Base-by-base conservation (phyloP, 1,140 invertebrate genomes). In the Cydia strobilella region DNA sequence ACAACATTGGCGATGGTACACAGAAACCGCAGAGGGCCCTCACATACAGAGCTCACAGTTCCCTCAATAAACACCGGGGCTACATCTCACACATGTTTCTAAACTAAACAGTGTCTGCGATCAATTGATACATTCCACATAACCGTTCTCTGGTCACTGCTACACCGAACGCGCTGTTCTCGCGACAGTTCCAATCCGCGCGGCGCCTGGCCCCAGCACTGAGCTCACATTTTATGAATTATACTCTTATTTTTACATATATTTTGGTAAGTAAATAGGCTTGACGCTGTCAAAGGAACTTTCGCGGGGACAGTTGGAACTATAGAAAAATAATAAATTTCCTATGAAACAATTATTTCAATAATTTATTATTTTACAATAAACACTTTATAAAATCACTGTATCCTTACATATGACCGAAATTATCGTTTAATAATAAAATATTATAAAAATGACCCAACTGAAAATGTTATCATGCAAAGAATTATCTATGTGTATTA, bases 381-480 rank as follows among this genome's bases (percentile, higher is more conserved):
- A 85, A 85, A 88, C 83, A 87, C 84, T 81, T 87, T 91, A 90
- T 80, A 88, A 89, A 86, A 86, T 48, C 84, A 86, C 83, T 84
- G 83, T 89, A 88, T 82, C 83, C 87, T 88, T 88, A 89, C 74
- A 84, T 78, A 80, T 85, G 83, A 88, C 79, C 81, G 20, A 59
- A 59, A 59, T 59, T 59, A 80, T 82, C 81, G 71, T 77, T 76
- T 35, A 84, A 78, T 74, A 84, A 35, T 69, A 59, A 59, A 59
- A 59, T 69, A 69, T 35, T 35, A 69, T 20, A 69, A 59, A 59
- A 59, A 20, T 59, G 54, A 59, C 54, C 54, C 54, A 59, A 69
- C 31, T 35, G 65, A 69, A 69, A 66, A 69, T 18, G 65, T 69
- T 35, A 69, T 69, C 65, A 69, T 69, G 65, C 31, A 69, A 69